Conservation (phyloP, 2,888 invertebrate species). For the Dasysyrphus albostriatus region DNA sequence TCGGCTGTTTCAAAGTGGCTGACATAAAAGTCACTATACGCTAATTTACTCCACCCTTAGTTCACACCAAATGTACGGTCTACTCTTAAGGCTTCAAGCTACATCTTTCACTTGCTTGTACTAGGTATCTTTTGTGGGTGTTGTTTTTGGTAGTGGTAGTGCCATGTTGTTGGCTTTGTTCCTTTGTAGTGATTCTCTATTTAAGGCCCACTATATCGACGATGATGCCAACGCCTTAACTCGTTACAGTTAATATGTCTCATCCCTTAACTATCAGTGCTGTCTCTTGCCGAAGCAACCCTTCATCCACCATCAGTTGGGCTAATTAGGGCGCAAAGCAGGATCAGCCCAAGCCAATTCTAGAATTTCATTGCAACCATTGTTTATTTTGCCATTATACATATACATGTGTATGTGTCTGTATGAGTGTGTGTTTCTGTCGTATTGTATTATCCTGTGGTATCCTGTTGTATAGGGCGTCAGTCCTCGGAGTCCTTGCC, state of each 20-base stretch:
- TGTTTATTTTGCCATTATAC: conserved; percentile 27
- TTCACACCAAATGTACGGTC: conserved; percentile 22
- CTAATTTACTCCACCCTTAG: conserved; percentile 63
- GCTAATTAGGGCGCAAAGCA: conserved; percentile 73
- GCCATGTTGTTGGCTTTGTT: conserved; percentile 17
- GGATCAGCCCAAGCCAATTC: conserved; percentile 68
- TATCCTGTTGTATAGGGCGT: conserved; percentile 21
- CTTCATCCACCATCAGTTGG: conserved; percentile 43
- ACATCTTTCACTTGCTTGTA: conserved; percentile 29
- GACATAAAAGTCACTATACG: conserved; percentile 73
- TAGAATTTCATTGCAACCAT: conserved; percentile 63
- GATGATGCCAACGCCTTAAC: conserved; percentile 57
- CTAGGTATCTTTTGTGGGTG: conserved; percentile 9
- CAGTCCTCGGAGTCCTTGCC: conserved; percentile 65
- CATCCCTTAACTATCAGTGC: conserved; percentile 17
- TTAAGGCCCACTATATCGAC: conserved; percentile 43
- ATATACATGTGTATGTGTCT: not conserved
- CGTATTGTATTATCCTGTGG: conserved; percentile 41
- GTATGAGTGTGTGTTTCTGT: conserved; percentile 23
- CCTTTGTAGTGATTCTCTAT: conserved; percentile 60
- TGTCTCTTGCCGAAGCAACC: not conserved
- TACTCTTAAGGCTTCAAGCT: conserved; percentile 40
- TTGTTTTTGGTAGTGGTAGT: not conserved
- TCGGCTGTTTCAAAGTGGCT: conserved; percentile 66
- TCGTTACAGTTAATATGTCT: conserved; percentile 70